Evolutionary conservation across 1,140 invertebrate genomes (phyloP), one percentile per base, ranked within the genome.

Genomic region (Danaus melanippus): DNA sequence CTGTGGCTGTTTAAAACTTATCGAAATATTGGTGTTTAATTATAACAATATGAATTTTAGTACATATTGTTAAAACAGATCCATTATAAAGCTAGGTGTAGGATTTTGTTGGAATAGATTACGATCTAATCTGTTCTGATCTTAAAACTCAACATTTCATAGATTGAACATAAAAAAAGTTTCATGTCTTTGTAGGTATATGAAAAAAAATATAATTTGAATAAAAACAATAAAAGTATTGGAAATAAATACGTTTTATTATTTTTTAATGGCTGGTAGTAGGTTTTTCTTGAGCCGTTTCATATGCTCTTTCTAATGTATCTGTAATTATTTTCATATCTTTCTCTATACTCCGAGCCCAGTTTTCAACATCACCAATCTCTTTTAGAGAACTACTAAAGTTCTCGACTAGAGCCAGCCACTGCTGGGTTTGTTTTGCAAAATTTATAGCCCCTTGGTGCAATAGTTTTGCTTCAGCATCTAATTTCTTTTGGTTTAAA

Each of bases 301-400:
- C 97, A 83, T 99, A 98, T 12, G 96, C 96, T 88, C 96, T 94
- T 89, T 99, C 97, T 50, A 99, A 88, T 17, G 96, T 96, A 71
- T 93, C 94, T 32, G 96, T 95, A 64, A 99, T 95, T 0, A 94
- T 94, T 82, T 93, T 92, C 92, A 99, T 97, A 83, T 99, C 98
- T 48, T 92, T 92, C 87, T 99, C 98, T 67, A 99, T 99, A 62
- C 94, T 97, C 64, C 93, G 92, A 0, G 98, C 96, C 98, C 98
- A 99, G 86, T 98, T 99, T 84, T 99, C 97, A 8, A 98, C 97
- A 90, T 99, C 97, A 10, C 98, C 98, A 47, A 99, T 92, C 90
- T 99, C 97, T 90, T 99, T 99, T 0, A 99, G 84, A 1, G 97
- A 93, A 79, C 95, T 94, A 66, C 97, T 99, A 69, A 99, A 98